phyloP scores from a whole-genome alignment of 2,113 vertebrate species.

The Microcebus murinus region DNA sequence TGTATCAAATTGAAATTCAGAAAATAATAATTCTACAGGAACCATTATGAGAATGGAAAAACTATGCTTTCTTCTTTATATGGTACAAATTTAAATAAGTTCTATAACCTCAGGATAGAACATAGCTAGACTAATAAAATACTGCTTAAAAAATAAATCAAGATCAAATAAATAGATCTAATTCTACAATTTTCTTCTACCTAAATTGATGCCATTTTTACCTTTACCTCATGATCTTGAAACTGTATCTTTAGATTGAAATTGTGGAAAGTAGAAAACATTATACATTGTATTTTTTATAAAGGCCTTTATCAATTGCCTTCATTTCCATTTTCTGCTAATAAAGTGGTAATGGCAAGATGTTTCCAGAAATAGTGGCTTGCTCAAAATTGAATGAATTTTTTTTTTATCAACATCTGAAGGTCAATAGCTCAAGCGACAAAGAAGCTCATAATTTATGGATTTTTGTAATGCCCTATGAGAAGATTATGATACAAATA shows the following conservation, averaged over 20 bases:
- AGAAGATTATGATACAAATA: not conserved
- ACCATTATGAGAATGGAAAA: not conserved
- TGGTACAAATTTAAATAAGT: not conserved
- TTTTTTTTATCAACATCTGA: not conserved
- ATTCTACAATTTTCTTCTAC: not conserved
- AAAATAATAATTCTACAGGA: not conserved
- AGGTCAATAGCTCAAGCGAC: not conserved
- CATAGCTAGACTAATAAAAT: not conserved
- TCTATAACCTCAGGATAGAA: not conserved
- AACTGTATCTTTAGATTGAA: not conserved
- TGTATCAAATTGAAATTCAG: slow-evolving; percentile 2
- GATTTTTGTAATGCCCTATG: not conserved
- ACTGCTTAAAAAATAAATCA: not conserved
- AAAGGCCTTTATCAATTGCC: not conserved
- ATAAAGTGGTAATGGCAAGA: not conserved
- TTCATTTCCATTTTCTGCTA: slow-evolving; percentile 18
- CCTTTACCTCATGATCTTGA: not conserved
- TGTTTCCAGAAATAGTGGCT: not conserved
- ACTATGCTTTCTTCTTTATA: not conserved
- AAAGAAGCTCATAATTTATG: not conserved
- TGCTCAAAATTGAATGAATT: not conserved
- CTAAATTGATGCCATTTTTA: not conserved
- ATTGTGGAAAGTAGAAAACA: not conserved
- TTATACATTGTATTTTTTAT: not conserved
- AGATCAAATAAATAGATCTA: not conserved